A percentile compares a stretch with the other conserved stretches of the same genome.
Conservation (phyloP, 2,113 vertebrate genomes). For the Epinephelus fuscoguttatus region DNA sequence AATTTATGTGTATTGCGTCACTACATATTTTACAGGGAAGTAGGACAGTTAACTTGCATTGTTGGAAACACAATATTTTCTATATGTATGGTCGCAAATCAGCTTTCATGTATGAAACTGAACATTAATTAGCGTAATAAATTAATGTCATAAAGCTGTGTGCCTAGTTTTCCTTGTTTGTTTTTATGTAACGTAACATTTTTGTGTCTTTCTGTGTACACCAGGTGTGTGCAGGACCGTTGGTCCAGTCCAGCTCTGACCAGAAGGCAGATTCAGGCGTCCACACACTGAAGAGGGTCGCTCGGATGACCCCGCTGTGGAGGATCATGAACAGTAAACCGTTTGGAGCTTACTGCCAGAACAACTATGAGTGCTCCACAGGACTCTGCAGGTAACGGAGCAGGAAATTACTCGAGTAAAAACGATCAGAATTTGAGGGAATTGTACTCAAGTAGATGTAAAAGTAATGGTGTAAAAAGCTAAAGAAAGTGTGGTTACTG, state of each 20-base stretch:
- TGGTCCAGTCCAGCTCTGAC: conserved; percentile 38
- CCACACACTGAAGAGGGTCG: conserved; percentile 53
- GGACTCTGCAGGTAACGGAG: conserved; percentile 81
- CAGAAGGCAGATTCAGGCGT: not conserved
- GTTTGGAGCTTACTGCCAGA: conserved; percentile 82
- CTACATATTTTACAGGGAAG: not conserved
- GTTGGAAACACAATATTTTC: not conserved
- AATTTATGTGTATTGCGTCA: not conserved
- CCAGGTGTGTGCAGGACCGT: conserved; percentile 74
- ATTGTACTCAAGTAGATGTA: not conserved
- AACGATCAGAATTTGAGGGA: not conserved
- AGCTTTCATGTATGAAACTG: not conserved
- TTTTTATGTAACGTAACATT: not conserved
- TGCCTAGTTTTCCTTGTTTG: not conserved
- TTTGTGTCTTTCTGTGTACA: not conserved
- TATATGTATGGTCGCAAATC: not conserved
- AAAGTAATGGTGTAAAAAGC: not conserved
- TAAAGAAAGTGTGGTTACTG: not conserved
- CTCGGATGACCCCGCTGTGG: conserved; percentile 86
- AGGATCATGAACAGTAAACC: conserved; percentile 86
- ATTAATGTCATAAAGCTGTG: not conserved
- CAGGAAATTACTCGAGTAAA: not conserved
- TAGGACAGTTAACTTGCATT: not conserved
- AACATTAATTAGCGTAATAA: not conserved
- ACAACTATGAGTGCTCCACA: conserved; percentile 84